A percentile compares a stretch with the other conserved stretches of the same genome.
phyloP scores from a whole-genome alignment of 2,888 invertebrate genomes.

The Pyralis farinalis region DNA sequence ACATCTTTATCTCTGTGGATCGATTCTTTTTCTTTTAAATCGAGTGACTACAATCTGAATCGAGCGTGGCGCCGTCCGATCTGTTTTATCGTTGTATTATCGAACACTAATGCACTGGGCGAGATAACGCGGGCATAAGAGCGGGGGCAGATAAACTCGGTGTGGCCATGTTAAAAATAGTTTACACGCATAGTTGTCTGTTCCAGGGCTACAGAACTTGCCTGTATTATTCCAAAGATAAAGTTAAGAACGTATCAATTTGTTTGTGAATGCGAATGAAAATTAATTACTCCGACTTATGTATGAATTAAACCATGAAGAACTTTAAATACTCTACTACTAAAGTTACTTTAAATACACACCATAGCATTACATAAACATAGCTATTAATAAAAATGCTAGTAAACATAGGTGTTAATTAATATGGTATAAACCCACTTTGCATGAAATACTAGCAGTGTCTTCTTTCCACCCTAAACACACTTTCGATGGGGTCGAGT shows the following conservation, averaged over 20 bases:
- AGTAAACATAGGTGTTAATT: too few species aligned
- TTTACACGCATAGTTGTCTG: slow-evolving; percentile 73
- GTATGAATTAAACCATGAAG: too few species aligned
- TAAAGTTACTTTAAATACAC: too few species aligned
- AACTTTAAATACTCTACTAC: too few species aligned
- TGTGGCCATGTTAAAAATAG: slow-evolving; percentile 80
- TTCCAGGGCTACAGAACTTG: slow-evolving; percentile 39
- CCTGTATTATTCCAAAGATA: slow-evolving; percentile 9
- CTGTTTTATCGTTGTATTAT: slow-evolving; percentile 76
- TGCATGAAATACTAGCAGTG: too few species aligned
- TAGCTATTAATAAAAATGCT: too few species aligned
- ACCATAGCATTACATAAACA: too few species aligned
- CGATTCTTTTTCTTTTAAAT: slow-evolving; percentile 72
- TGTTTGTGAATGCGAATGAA: slow-evolving; percentile 24
- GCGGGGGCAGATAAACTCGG: slow-evolving; percentile 76
- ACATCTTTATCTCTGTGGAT: slow-evolving; percentile 71
- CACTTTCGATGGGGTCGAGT: too few species aligned
- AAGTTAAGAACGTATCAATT: slow-evolving; percentile 16
- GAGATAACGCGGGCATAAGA: slow-evolving; percentile 73
- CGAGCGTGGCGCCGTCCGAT: slow-evolving; percentile 76
- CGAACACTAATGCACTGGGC: slow-evolving; percentile 77
- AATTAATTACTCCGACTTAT: too few species aligned
- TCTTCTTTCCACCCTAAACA: too few species aligned
- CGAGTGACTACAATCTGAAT: slow-evolving; percentile 68
- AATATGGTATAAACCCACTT: too few species aligned